These are phyloP conservation scores for Trichonephila clavipes DNA, from an alignment of 1,140 invertebrate species.

Conservation along the genomic window DNA sequence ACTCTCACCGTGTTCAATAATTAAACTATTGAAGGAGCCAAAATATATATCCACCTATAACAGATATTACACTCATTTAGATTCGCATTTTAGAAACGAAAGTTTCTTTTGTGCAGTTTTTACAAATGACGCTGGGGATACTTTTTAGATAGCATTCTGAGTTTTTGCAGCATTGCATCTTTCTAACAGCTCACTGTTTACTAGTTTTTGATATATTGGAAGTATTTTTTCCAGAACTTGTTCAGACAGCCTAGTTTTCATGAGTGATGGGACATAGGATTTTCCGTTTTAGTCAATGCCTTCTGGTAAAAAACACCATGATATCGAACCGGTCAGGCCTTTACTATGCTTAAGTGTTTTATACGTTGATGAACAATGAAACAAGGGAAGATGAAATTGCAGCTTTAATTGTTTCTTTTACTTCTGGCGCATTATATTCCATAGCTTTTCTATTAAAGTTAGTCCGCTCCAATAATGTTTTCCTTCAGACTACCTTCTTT, in stretches of 20 bases:
- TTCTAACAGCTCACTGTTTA: neutral
- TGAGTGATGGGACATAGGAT: neutral
- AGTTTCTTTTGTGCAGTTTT: no score
- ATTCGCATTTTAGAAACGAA: neutral
- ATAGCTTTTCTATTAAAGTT: constrained; percentile 32
- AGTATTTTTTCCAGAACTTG: neutral
- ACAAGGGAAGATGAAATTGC: neutral
- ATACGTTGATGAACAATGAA: neutral
- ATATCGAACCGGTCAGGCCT: no score
- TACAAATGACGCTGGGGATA: neutral
- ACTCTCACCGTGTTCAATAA: neutral
- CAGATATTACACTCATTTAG: neutral
- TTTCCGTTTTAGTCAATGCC: neutral
- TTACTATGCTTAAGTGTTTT: no score
- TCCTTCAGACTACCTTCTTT: constrained; percentile 1
- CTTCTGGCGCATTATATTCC: neutral
- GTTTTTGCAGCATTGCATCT: neutral
- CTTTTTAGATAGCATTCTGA: neutral
- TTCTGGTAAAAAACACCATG: neutral
- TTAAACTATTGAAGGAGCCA: neutral
- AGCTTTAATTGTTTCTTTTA: neutral
- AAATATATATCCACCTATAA: neutral
- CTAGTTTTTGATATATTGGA: neutral
- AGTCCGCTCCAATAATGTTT: neutral
- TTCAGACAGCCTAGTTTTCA: neutral